Conservation (phyloP, 2,113 vertebrate species). For the Porphyrio hochstetteri region DNA sequence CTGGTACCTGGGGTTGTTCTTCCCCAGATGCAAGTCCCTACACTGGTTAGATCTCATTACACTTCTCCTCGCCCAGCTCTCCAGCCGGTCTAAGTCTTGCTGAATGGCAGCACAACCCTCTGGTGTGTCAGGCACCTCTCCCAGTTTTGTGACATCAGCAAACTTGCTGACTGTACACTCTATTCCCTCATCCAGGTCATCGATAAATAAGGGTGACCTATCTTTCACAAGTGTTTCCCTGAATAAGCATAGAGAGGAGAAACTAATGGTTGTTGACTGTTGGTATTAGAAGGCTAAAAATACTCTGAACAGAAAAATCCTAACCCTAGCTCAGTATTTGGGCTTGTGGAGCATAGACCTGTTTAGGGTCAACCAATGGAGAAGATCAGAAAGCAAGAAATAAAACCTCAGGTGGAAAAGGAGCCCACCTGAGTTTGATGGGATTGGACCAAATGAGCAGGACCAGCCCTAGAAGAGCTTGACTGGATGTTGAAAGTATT, state of each 20-base stretch:
- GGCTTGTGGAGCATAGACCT: background rate
- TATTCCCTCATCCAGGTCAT: too few relatives aligned
- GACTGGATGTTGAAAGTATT: background rate
- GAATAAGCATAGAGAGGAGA: background rate
- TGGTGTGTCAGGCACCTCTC: too few relatives aligned
- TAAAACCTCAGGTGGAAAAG: background rate
- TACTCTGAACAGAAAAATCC: background rate
- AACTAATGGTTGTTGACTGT: background rate
- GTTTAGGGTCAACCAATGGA: background rate
- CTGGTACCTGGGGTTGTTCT: too few relatives aligned
- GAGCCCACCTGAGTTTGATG: background rate
- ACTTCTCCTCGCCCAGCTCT: too few relatives aligned
- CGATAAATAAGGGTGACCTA: background rate
- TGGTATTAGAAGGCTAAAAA: background rate
- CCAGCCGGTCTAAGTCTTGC: too few relatives aligned
- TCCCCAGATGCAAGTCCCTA: too few relatives aligned
- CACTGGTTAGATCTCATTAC: too few relatives aligned
- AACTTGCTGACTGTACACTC: too few relatives aligned
- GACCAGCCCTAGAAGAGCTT: background rate
- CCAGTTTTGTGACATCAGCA: too few relatives aligned
- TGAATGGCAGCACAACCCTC: too few relatives aligned
- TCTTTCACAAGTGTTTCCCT: background rate
- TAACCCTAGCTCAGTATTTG: background rate
- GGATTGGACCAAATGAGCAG: background rate
- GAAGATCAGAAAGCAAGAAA: background rate